Conservation (phyloP, 1,140 invertebrate species). For the Magallana gigas region DNA sequence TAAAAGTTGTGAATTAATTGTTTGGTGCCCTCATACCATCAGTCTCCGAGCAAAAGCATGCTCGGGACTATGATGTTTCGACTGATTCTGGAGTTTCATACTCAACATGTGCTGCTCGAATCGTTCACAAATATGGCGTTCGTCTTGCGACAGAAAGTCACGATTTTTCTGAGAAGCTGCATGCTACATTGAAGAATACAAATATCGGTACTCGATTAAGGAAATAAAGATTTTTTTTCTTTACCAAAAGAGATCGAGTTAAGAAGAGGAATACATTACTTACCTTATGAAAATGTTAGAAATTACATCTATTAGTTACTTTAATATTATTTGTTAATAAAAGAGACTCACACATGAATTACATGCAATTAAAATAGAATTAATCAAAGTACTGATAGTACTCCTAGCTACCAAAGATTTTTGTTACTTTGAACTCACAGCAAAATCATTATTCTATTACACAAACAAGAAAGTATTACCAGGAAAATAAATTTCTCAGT, state of each 20-base stretch:
- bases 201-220: too few relatives aligned
- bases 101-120: conserved; percentile 29
- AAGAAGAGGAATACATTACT: too few relatives aligned
- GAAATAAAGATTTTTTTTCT: too few relatives aligned
- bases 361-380: neutral
- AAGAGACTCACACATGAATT: neutral
- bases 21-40: conserved; percentile 36
- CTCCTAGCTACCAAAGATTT: neutral
- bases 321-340: neutral
- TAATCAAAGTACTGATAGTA: conserved; percentile 27
- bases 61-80: conserved; percentile 14
- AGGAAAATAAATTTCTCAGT: neutral
- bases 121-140: conserved; percentile 2
- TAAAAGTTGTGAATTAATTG: neutral
- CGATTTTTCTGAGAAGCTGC: conserved; percentile 3
- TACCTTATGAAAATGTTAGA: too few relatives aligned
- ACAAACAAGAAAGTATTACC: neutral
- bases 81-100: conserved; percentile 33
- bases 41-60: conserved; percentile 11
- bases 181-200: neutral
- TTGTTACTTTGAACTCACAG: neutral
- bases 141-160: neutral
- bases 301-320: neutral
- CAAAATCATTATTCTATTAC: neutral
- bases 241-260: too few relatives aligned